Evolutionary conservation across 2,888 invertebrate genomes (phyloP), one percentile per base, ranked within the genome.

Genomic region (Mesorhabditis spiculigera): DNA sequence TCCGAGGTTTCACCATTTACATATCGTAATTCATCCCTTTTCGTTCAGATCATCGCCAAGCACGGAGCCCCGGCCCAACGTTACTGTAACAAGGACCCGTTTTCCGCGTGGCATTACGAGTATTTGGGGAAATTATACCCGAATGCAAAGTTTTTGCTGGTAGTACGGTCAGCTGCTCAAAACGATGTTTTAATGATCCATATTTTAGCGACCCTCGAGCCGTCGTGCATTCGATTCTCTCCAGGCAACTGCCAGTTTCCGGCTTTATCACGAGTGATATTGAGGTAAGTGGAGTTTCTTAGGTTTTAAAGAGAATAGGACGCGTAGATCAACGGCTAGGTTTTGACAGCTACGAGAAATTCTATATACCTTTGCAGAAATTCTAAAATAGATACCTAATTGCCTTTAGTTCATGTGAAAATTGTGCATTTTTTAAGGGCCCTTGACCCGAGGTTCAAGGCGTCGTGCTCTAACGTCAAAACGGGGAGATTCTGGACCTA

Each of bases 1-100:
- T 71, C 73, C 4, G 78, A 78, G 72, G 78, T 76, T 5, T n/a
- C 16, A 42, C 8, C 6, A 6, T 6, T 28, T 28, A 28, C 28
- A 28, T 28, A 28, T 28, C 28, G 28, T 28, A 28, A 28, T 28
- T 3, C 28, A 28, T 28, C 28, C 28, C 28, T 28, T 28, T 28
- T 50, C n/a, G 8, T 50, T 1, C 69, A 77, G 78, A 79, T 87
- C 50, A 94, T 95, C 82, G 94, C 93, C 72, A 91, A 92, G 81
- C 95, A 97, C 88, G 96, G 95, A 63, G 93, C 94, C 85, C 92
- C 94, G 58, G 95, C 96, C 8, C 64, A 66, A 16, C 90, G 95
- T 68, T 90, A 97, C 75, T 97, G 97, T 89, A 97, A 97, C 90
- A 97, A 97, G 88, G 97, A 97, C 89, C 97, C 97, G 66, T 91